Evolutionary conservation across 2,113 vertebrate species (phyloP).

Genomic region (Zootoca vivipara): DNA sequence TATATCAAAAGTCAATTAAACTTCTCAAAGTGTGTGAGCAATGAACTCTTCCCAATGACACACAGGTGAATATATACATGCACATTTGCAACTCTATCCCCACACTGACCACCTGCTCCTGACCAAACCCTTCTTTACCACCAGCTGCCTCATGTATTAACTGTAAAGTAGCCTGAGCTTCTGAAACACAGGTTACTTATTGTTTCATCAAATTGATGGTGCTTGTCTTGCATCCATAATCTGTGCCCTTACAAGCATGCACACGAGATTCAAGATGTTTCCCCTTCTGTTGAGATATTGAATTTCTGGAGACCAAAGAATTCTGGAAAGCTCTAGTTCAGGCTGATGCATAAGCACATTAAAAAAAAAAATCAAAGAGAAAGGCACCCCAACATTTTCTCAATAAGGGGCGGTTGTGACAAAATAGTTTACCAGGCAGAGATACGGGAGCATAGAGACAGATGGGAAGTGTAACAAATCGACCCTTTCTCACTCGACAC

Average conservation of each 20-base stretch:
- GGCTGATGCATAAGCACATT: neutral
- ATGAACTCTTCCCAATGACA: neutral
- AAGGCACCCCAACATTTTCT: neutral
- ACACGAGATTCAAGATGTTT: neutral
- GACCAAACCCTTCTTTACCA: neutral
- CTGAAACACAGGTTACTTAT: neutral
- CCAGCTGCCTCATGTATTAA: no score
- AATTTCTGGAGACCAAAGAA: neutral
- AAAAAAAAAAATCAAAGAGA: neutral
- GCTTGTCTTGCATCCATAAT: no score
- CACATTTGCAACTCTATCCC: neutral
- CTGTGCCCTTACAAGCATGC: no score
- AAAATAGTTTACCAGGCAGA: neutral
- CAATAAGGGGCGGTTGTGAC: no score
- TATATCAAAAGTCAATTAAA: neutral
- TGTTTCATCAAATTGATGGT: neutral
- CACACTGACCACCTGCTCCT: neutral
- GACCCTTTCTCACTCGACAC: neutral
- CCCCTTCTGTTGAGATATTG: neutral
- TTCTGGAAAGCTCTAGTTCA: neutral
- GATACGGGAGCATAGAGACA: neutral
- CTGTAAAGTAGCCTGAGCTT: neutral
- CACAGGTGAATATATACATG: neutral
- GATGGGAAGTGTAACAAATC: neutral
- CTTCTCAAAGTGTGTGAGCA: neutral